Evolutionary conservation across 2,113 vertebrate species (phyloP).

Genomic region (Oryzias woworae): DNA sequence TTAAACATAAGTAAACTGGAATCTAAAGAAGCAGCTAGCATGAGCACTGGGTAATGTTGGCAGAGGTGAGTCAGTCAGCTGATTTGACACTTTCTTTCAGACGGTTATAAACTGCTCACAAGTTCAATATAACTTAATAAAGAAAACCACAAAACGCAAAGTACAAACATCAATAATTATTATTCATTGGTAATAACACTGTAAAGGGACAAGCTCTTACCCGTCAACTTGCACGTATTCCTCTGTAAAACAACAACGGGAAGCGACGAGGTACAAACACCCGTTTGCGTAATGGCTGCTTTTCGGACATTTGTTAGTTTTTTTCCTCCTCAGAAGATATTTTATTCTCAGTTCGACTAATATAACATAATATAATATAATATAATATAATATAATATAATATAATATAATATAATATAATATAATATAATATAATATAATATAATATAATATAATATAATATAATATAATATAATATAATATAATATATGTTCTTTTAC

Average conservation of each 20-base stretch:
- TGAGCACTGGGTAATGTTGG: constrained; percentile 9
- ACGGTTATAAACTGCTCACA: background rate
- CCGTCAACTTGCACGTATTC: constrained; percentile 3
- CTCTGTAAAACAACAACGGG: constrained; percentile 29
- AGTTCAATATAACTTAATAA: rapidly evolving
- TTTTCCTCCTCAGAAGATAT: too few species aligned
- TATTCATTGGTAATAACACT: rapidly evolving
- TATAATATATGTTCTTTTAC: too few species aligned
- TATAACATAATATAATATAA: background rate
- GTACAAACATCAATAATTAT: too few species aligned
- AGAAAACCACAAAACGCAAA: rapidly evolving
- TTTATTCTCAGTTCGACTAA: background rate
- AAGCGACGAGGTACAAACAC: constrained; percentile 23
- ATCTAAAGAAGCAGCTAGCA: background rate
- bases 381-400: too few species aligned
- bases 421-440: too few species aligned
- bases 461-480: too few species aligned
- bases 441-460: too few species aligned
- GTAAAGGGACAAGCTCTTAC: constrained; percentile 37
- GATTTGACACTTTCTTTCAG: constrained; percentile 16
- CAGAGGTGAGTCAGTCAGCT: constrained; percentile 13
- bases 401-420: too few species aligned
- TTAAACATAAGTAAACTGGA: background rate
- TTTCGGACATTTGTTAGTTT: too few species aligned
- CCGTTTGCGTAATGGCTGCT: constrained; percentile 1